Evolutionary conservation across 2,797 vertebrate genomes (phyloP).

Genomic region (Selene dorsalis): DNA sequence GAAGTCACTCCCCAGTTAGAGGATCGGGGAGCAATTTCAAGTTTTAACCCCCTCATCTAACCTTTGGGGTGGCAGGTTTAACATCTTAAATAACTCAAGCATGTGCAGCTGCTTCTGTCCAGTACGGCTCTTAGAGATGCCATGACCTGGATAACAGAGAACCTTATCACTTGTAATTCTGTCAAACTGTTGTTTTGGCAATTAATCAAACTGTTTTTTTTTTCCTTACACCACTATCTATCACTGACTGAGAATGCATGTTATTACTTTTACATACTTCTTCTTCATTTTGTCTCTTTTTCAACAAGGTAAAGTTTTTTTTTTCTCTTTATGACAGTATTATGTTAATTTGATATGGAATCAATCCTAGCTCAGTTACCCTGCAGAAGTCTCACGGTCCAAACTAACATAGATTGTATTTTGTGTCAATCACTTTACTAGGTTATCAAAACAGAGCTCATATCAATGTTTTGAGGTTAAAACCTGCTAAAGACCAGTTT

Average conservation of each 20-base stretch:
- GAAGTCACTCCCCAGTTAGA: too few relatives aligned
- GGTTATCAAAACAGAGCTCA: neutral
- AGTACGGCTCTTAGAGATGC: too few relatives aligned
- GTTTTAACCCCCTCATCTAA: too few relatives aligned
- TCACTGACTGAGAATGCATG: neutral
- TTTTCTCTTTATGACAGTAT: neutral
- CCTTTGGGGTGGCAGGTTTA: too few relatives aligned
- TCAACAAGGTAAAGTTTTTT: neutral
- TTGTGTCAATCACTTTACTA: neutral
- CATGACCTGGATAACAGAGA: too few relatives aligned
- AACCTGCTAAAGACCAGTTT: neutral
- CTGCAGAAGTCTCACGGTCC: neutral
- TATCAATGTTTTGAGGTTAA: neutral
- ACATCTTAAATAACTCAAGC: too few relatives aligned
- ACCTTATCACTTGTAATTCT: neutral
- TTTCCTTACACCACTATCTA: neutral
- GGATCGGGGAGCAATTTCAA: too few relatives aligned
- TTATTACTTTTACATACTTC: neutral
- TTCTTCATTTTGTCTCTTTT: neutral
- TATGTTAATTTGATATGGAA: neutral
- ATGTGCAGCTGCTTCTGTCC: too few relatives aligned
- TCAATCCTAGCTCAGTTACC: neutral
- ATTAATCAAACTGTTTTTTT: neutral
- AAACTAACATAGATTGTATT: neutral
- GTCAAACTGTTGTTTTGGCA: neutral